Base-by-base conservation (phyloP, 2,113 vertebrate species). In the Onychostoma macrolepis region DNA sequence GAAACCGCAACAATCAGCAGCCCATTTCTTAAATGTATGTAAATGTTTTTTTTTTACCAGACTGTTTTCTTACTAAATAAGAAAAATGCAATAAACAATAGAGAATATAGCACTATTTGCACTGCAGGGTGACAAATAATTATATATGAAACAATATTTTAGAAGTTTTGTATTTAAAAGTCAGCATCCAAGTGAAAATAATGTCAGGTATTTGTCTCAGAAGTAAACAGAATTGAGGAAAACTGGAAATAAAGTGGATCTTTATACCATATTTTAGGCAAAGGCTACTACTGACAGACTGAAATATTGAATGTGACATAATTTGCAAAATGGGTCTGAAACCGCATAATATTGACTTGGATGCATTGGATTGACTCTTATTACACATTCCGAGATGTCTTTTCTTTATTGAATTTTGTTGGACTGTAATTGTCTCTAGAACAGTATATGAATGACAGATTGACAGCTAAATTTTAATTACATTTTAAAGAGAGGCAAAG, bases 401-500 rank as follows among this genome's bases (percentile, higher is more conserved):
- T 38, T 50, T 90, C 85, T 86, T 80, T n/a, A 85, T 78, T 85
- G 77, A 77, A 85, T 88, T 86, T 67, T 84, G 81, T 53, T 56
- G 41, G n/a, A 56, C 36, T 65, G 75, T 76, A 76, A 83, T 87
- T 81, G 80, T 86, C 78, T 80, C 4, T 77, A 21, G 15, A 50
- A 80, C 76, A 72, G 82, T 85, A 28, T 86, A 28, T 86, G 85
- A 89, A 89, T 90, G 88, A 87, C 91, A 89, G 83, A 71, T 82
- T 89, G 80, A 87, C 85, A 72, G 85, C 58, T 74, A 69, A 26
- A 84, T 88, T 89, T 76, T 89, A 91, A 90, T 88, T 80, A 86
- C 72, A 85, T 88, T 87, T 87, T 76, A 76, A 78, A 71, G 65
- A 61, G 72, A 88, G 72, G 58, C 24, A 28, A 56, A 65, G 82